Conservation (phyloP, 2,797 vertebrate genomes). For the Capromys pilorides region DNA sequence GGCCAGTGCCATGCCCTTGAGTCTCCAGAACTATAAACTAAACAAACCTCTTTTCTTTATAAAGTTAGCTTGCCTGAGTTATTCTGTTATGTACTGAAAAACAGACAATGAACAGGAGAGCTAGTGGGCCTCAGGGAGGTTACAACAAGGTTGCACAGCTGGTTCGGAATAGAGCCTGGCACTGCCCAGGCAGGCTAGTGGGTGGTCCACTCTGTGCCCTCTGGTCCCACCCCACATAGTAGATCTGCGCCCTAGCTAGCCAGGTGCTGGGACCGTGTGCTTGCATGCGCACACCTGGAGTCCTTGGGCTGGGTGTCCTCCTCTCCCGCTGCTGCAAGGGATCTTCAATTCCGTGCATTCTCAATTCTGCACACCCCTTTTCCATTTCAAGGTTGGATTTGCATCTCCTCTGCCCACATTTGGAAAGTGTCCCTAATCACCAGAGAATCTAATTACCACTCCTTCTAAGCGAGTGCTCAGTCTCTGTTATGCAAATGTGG, state of each 20-base stretch:
- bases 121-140: not conserved
- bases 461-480: slow-evolving; percentile 69
- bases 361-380: not conserved
- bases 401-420: not conserved
- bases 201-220: not conserved
- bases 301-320: not conserved
- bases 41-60: not conserved
- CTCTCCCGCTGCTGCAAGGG: fast-evolving
- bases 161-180: not conserved
- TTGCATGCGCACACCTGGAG: not conserved
- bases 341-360: not conserved
- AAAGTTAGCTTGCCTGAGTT: not conserved
- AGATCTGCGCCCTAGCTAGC: not conserved
- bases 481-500: slow-evolving; percentile 78
- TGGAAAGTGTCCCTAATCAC: slow-evolving; percentile 61
- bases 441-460: slow-evolving; percentile 74
- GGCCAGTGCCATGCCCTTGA: not conserved
- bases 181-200: not conserved
- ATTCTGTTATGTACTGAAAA: not conserved
- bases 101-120: not conserved
- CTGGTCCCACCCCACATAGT: fast-evolving
- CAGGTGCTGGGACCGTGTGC: not conserved
- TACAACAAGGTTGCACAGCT: no score
- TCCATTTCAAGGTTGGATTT: slow-evolving; percentile 60
- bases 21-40: no score